Conservation (phyloP, 2,797 vertebrate genomes). For the Leptatherina wallacei region DNA sequence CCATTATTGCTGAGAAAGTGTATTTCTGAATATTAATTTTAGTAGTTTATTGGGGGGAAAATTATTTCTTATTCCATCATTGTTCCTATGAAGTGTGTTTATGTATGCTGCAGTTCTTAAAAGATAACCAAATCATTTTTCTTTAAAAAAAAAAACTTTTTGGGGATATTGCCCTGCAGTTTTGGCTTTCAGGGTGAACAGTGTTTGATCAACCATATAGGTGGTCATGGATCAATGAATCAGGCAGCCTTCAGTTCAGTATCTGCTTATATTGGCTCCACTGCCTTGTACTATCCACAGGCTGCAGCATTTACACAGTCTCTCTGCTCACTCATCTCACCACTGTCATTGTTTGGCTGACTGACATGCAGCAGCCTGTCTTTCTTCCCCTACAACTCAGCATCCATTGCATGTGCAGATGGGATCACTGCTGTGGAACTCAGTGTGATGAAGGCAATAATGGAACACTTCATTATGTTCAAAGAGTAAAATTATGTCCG, state of each 20-base stretch:
- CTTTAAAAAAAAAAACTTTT: constrained; percentile 20
- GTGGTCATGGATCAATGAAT: constrained; percentile 72
- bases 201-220: constrained; percentile 67
- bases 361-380: constrained; percentile 22
- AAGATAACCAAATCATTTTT: too few species aligned
- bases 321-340: constrained; percentile 49
- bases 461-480: constrained; percentile 34
- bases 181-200: constrained; percentile 47
- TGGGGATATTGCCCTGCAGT: constrained; percentile 18
- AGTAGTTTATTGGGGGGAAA: too few species aligned
- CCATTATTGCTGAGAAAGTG: not conserved
- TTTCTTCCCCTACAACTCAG: constrained; percentile 32
- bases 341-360: constrained; percentile 44
- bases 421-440: constrained; percentile 39
- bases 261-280: constrained; percentile 67
- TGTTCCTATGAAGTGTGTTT: not conserved
- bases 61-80: not conserved
- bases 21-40: not conserved
- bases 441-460: constrained; percentile 41
- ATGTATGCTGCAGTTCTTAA: constrained; percentile 11
- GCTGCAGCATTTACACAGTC: constrained; percentile 47
- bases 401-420: constrained; percentile 38
- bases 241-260: constrained; percentile 67
- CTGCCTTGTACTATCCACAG: constrained; percentile 50
- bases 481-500: constrained; percentile 39